Base-by-base conservation (phyloP, 30 jellyfish, hydroid and myxozoan species). In the Chrysaora quinquecirrha region DNA sequence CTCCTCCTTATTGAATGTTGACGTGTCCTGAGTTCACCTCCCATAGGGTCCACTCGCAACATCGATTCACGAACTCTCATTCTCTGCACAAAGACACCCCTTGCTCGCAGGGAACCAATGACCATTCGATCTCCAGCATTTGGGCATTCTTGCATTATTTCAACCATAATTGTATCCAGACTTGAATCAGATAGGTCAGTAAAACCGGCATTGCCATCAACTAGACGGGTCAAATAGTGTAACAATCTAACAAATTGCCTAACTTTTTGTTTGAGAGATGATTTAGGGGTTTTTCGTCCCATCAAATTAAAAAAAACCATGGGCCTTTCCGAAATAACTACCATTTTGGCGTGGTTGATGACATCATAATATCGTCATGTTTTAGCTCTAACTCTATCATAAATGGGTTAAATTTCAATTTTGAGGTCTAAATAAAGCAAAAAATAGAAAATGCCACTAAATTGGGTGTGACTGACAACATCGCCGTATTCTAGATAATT, bases 31-130 rank as follows among this genome's bases (percentile, higher is more conserved):
- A 48, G 64, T 48, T 21, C 64, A 48, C 64, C 24, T 24, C 64
- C 64, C 64, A 48, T 48, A 24, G 64, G 64, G 64, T 48, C 64
- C 64, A 48, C 64, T 48, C 64, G 64, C 64, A 48, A 48, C 24
- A 48, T 48, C 0, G 64, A 48, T 48, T 48, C 64, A 48, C 64
- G 64, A 48, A 48, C 64, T 48, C 64, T 48, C 64, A 2, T 48
- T 48, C 64, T 48, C 64, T 48, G 64, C 1, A 48, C 64, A 48
- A 48, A 0, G 1, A 48, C 64, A 48, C 64, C 64, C 21, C 64
- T n/a, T n/a, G n/a, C n/a, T n/a, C n/a, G n/a, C n/a, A n/a, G n/a
- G n/a, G n/a, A n/a, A n/a, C n/a, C n/a, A n/a, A n/a, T n/a, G n/a
- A n/a, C n/a, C n/a, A n/a, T n/a, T n/a, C n/a, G n/a, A n/a, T n/a